Evolutionary conservation across 2,797 vertebrate genomes (phyloP), one percentile per base, ranked within the genome.

Genomic region (Anguilla obscura): DNA sequence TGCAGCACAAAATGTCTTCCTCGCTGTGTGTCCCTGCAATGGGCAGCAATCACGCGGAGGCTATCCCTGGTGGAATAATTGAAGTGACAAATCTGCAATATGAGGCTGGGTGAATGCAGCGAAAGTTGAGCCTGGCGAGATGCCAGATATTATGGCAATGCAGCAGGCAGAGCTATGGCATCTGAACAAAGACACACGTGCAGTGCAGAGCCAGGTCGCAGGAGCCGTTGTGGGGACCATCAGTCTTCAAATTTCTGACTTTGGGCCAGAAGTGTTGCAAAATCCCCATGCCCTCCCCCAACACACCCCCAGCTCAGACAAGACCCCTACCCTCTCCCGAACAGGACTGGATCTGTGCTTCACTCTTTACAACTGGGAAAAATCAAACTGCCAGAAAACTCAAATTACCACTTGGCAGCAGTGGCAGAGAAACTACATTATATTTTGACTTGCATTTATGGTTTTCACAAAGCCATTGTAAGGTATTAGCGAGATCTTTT

Each of bases 1-100:
- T 87, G 84, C 79, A 85, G 89, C 58, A 86, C 74, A 89, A 89
- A 91, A 89, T 87, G 86, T 69, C 52, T 84, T 86, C 80, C 85
- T 89, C 54, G 14, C 86, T 33, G 79, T 40, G 85, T 87, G 88
- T 88, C 86, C 69, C 69, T 86, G 30, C 54, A 84, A 52, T 36
- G 0, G 52, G 36, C 82, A 48, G 66, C 2, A 63, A n/a, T 50
- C 74, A 52, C 74, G 48, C 76, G 14, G 33, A 87, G 50, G 85
- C 85, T 24, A 52, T 27, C 50, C 2, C 74, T 52, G 85, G 84
- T 85, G 86, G 88, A 90, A 89, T 89, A 90, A 91, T 89, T 89
- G 80, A 88, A 89, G 86, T 86, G 85, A 91, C 89, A 90, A 88
- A 90, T 87, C 86, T 84, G 79, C 88, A 80, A 80, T 89, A 85